These are phyloP conservation scores for Dendrocincla fuliginosa DNA, from an alignment of 2,797 vertebrate genomes.

Conservation along the genomic window DNA sequence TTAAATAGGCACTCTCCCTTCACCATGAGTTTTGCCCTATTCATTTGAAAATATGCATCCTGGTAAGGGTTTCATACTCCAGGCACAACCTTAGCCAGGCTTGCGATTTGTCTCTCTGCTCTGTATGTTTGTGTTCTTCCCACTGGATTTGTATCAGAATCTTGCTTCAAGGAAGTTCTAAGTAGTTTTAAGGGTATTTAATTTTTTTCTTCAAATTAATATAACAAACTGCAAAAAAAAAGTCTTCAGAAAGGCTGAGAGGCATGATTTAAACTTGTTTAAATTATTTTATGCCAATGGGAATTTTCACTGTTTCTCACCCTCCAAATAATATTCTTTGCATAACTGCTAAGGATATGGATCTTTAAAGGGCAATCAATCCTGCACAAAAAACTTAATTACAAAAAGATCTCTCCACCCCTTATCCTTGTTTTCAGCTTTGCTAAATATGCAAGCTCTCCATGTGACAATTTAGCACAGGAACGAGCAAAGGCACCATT, in stretches of 20 bases:
- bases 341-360: background rate
- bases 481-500: background rate
- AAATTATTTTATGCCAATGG: conserved; percentile 12
- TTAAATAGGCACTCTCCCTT: background rate
- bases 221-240: background rate
- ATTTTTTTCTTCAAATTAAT: background rate
- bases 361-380: background rate
- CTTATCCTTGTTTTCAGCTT: background rate
- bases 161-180: background rate
- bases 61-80: background rate
- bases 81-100: background rate
- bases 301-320: conserved; percentile 21
- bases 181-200: background rate
- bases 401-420: background rate
- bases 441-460: background rate
- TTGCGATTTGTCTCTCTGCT: background rate
- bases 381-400: background rate
- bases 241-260: conserved; percentile 2
- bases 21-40: background rate
- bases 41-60: background rate
- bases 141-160: background rate
- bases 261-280: conserved; percentile 37
- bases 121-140: background rate
- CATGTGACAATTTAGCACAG: background rate
- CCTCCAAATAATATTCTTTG: background rate